Percentiles rank a stretch among this genome's conserved stretches.
These are phyloP conservation scores for Noctua janthina DNA, from an alignment of 2,888 invertebrate genomes.

Conservation along the genomic window DNA sequence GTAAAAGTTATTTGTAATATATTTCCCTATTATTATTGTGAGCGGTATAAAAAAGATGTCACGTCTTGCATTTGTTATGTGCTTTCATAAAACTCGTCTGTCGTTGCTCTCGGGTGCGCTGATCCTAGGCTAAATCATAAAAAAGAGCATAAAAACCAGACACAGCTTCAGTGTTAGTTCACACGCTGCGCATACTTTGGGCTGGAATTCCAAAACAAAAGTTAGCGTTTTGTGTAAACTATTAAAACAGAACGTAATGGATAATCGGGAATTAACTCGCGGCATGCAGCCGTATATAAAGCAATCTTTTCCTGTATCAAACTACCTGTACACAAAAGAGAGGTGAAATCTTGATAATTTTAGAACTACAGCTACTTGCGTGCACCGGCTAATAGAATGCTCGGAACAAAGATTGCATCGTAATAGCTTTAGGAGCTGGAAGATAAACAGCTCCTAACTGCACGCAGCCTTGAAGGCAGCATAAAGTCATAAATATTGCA, in stretches of 20 bases:
- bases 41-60: slow-evolving; percentile 38
- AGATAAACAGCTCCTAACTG: slow-evolving; percentile 72
- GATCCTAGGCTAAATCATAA: slow-evolving; percentile 36
- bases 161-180: slow-evolving; percentile 8
- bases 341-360: slow-evolving; percentile 59
- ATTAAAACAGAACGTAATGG: slow-evolving; percentile 29
- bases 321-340: slow-evolving; percentile 48
- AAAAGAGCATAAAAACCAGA: slow-evolving; percentile 35
- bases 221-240: slow-evolving; percentile 17
- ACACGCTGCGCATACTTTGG: slow-evolving; percentile 7
- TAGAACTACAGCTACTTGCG: slow-evolving; percentile 69
- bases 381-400: slow-evolving; percentile 76
- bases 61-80: slow-evolving; percentile 53
- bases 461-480: slow-evolving; percentile 45
- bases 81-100: slow-evolving; percentile 34
- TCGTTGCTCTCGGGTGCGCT: slow-evolving; percentile 38
- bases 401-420: slow-evolving; percentile 79
- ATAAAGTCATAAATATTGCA: slow-evolving; percentile 72
- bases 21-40: slow-evolving; percentile 32
- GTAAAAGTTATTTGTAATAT: slow-evolving; percentile 18
- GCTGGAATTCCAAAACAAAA: slow-evolving; percentile 16
- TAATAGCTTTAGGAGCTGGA: slow-evolving; percentile 77
- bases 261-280: slow-evolving; percentile 42
- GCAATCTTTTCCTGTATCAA: slow-evolving; percentile 55
- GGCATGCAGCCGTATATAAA: slow-evolving; percentile 44